Conservation (phyloP, 2,888 invertebrate species). For the Protonemura montana region DNA sequence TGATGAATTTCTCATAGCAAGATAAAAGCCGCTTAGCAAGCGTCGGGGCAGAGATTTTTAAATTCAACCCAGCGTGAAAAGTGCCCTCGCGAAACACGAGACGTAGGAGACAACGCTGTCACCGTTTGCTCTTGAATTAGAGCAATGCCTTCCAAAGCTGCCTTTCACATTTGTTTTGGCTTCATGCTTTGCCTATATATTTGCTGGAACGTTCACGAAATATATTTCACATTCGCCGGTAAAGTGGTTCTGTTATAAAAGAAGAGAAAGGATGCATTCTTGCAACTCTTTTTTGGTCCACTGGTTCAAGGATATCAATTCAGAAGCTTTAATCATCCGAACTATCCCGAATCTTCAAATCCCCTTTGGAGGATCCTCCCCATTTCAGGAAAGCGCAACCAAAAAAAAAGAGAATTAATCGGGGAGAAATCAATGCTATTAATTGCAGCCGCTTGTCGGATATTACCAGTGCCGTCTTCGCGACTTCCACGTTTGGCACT, state of each 20-base stretch:
- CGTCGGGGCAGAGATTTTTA: background rate
- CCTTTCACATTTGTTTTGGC: background rate
- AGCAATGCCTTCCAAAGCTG: background rate
- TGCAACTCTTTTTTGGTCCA: background rate
- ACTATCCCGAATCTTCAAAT: background rate
- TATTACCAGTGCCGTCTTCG: background rate
- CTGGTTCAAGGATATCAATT: background rate
- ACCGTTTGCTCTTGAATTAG: background rate
- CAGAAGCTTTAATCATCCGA: background rate
- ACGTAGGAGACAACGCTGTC: background rate
- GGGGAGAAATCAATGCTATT: background rate
- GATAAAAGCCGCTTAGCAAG: slow-evolving; percentile 25
- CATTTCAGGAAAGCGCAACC: background rate
- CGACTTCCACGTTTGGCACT: background rate
- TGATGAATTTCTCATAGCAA: slow-evolving; percentile 17
- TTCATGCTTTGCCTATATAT: background rate
- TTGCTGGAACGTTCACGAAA: background rate
- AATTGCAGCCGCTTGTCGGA: background rate
- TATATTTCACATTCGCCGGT: background rate
- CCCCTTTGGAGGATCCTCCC: background rate
- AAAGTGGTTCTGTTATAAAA: background rate
- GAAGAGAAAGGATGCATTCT: background rate
- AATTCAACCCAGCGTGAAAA: background rate
- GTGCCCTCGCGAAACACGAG: too few relatives aligned
- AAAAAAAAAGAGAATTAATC: background rate